phyloP scores from a whole-genome alignment of 2,113 vertebrate genomes.

The Coptodon bakossiorum region DNA sequence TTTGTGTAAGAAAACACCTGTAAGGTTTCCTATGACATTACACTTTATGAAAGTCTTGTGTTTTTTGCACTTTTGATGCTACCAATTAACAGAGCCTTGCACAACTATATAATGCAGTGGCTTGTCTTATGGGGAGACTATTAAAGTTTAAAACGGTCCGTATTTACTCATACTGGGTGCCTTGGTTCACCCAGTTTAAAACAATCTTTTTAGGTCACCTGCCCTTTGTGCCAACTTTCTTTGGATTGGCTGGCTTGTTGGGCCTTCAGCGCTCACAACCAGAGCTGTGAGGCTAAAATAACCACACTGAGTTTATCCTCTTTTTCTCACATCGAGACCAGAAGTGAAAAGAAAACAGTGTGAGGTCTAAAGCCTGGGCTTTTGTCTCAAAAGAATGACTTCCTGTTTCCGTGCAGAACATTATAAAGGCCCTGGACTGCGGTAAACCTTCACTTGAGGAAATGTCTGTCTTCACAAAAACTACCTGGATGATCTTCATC shows the following conservation, averaged over 20 bases:
- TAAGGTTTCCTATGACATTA: not conserved
- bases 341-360: not conserved
- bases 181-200: not conserved
- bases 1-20: not conserved
- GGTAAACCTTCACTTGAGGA: not conserved
- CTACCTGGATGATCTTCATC: slow-evolving; percentile 18
- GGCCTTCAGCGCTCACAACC: not conserved
- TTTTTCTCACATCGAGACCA: not conserved
- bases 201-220: fast-evolving
- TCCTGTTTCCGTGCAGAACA: not conserved
- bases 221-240: not conserved
- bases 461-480: not conserved
- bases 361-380: not conserved
- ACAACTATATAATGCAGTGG: not conserved
- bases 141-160: not conserved
- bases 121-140: not conserved
- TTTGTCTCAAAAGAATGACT: not conserved
- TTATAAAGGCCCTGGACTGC: not conserved
- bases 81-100: not conserved
- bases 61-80: not conserved
- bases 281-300: not conserved
- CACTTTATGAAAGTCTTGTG: not conserved
- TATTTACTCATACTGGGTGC: not conserved
- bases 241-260: not conserved
- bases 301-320: not conserved